A percentile compares a stretch with the other conserved stretches of the same genome.
phyloP scores from a whole-genome alignment of 2,888 invertebrate species.

The Xylophagus ater region DNA sequence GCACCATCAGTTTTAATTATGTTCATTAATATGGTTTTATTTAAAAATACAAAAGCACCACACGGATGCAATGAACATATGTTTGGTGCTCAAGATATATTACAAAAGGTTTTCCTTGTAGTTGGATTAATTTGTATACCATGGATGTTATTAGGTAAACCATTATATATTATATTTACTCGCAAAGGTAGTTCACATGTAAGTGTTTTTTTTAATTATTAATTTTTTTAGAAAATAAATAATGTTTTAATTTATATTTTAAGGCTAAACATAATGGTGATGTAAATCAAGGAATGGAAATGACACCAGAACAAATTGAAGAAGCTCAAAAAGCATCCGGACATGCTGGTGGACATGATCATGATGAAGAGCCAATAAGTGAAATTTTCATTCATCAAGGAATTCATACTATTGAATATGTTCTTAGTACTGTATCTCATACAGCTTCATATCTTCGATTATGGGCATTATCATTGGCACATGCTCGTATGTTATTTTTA shows the following conservation, averaged over 20 bases:
- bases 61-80: slow-evolving; percentile 49
- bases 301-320: slow-evolving; percentile 40
- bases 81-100: slow-evolving; percentile 54
- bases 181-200: slow-evolving; percentile 42
- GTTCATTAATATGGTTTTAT: slow-evolving; percentile 69
- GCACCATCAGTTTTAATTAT: slow-evolving; percentile 67
- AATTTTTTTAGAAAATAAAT: too few species aligned
- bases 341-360: slow-evolving; percentile 27
- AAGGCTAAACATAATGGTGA: slow-evolving; percentile 43
- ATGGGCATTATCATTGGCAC: slow-evolving; percentile 93
- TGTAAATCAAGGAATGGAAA: slow-evolving; percentile 55
- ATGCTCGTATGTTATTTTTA: slow-evolving; percentile 64
- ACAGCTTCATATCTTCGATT: slow-evolving; percentile 93
- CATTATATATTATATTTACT: slow-evolving; percentile 55
- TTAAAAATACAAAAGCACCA: slow-evolving; percentile 41
- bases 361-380: slow-evolving; percentile 57
- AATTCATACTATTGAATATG: slow-evolving; percentile 95
- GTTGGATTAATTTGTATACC: slow-evolving; percentile 78
- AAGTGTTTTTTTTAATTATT: too few species aligned
- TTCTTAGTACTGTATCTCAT: slow-evolving; percentile 90
- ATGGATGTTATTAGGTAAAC: slow-evolving; percentile 88
- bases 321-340: slow-evolving; percentile 10
- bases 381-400: slow-evolving; percentile 89
- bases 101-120: slow-evolving; percentile 70
- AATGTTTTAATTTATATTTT: neutral